Evolutionary conservation across 2,888 invertebrate species (phyloP), one percentile per base, ranked within the genome.

Genomic region (Caradrina kadenii): DNA sequence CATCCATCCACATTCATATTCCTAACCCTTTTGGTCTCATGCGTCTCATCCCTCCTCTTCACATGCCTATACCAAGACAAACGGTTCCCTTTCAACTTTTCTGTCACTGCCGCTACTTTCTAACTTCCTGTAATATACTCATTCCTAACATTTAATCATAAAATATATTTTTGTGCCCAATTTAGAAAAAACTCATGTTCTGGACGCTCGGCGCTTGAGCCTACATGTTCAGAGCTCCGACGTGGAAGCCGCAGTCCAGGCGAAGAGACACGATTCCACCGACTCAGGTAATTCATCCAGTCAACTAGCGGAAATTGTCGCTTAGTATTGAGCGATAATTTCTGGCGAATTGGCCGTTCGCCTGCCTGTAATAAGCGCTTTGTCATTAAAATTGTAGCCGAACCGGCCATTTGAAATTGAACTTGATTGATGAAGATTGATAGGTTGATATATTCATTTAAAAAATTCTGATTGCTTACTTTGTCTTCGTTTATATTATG

Each of bases 241-340:
- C 42, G 58, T 90, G n/a, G 93, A 94, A 61, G 79, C 87, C 45
- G 93, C 89, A 26, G 73, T 86, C 1, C 84, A 89, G 53, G 83
- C 89, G 75, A 88, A 75, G 59, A 86, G 93, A 35, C 90, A 91
- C n/a, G 87, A 88, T 69, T 93, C 93, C 3, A 91, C 87, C 6
- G 88, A 86, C 21, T 93, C 94, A 76, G 94, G 94, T 94, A 85
- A 79, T 19, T 22, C 31, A 58, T 17, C 13, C 45, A 54, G 26
- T 75, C 53, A 58, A 52, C 54, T 53, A 63, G 45, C 42, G 62
- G 74, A 80, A 72, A 48, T 77, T 54, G 69, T 65, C 62, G 26
- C 63, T 78, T 48, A 68, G 66, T 56, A 60, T 53, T 66, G 17
- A 45, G 17, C 45, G 15, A 17, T 45, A 45, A 45, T 45, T 45